A percentile compares a stretch with the other conserved stretches of the same genome.
phyloP scores from a whole-genome alignment of 2,888 invertebrate species.

The Tachystola acroxantha region DNA sequence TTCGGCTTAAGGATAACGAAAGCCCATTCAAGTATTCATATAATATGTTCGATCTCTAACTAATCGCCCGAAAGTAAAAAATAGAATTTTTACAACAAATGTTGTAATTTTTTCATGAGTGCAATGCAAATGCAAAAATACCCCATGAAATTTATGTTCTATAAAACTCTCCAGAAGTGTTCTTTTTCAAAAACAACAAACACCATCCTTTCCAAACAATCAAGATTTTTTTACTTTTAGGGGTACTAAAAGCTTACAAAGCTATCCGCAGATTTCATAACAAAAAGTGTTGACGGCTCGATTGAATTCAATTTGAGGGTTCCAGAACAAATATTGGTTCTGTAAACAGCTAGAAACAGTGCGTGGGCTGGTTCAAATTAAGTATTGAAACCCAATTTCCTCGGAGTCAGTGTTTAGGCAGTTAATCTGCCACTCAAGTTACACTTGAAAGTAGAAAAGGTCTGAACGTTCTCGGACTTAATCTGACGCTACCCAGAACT shows the following conservation, averaged over 20 bases:
- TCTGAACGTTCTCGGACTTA: neutral
- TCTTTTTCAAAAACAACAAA: neutral
- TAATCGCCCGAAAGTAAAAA: too few species aligned
- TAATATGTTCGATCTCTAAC: too few species aligned
- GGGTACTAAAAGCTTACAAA: constrained; percentile 3
- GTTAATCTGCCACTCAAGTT: neutral
- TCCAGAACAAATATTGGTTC: constrained; percentile 20
- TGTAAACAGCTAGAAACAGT: constrained; percentile 12
- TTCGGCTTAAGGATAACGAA: too few species aligned
- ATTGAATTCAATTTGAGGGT: constrained; percentile 12
- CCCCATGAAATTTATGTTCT: too few species aligned
- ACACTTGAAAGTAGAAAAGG: neutral
- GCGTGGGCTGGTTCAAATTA: constrained; percentile 14
- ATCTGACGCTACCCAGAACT: neutral
- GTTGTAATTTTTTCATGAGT: too few species aligned
- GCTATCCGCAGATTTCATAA: neutral
- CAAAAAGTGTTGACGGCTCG: constrained; percentile 4
- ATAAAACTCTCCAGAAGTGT: too few species aligned
- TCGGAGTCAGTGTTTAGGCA: constrained; percentile 12
- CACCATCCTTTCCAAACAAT: neutral
- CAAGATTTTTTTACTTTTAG: neutral
- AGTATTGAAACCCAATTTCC: constrained; percentile 21
- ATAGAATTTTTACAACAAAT: too few species aligned
- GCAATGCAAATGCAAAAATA: too few species aligned
- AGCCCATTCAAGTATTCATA: too few species aligned